Conservation (phyloP, 2,888 invertebrate species). For the Frankliniella fusca region DNA sequence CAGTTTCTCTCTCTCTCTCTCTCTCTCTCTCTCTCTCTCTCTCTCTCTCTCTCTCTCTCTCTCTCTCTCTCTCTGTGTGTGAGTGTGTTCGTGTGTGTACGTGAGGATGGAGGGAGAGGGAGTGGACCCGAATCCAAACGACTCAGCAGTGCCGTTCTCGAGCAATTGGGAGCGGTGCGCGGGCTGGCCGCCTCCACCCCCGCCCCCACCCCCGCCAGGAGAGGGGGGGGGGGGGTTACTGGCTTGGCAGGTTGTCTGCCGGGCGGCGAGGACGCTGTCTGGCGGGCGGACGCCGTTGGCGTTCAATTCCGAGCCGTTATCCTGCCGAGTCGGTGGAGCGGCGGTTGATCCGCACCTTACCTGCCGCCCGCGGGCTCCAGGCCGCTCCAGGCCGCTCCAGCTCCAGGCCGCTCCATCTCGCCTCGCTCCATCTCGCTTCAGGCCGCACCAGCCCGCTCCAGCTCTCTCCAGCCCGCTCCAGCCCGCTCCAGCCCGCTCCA, state of each 20-base stretch:
- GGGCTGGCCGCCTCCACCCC: neutral
- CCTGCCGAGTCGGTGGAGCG: too few species aligned
- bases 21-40: neutral
- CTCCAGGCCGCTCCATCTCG: too few species aligned
- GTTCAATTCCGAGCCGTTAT: neutral
- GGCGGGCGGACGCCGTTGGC: neutral
- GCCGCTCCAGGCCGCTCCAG: too few species aligned
- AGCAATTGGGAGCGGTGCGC: neutral
- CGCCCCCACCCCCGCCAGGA: neutral
- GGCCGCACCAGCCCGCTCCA: too few species aligned
- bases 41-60: neutral
- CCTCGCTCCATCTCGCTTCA: too few species aligned
- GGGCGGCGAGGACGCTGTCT: neutral
- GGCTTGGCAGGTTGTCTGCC: too few species aligned
- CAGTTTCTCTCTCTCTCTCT: neutral
- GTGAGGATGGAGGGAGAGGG: neutral
- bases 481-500: too few species aligned
- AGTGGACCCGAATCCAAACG: slow-evolving; percentile 27
- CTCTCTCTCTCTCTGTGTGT: neutral
- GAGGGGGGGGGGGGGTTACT: neutral
- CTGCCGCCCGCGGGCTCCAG: too few species aligned
- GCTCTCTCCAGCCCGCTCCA: too few species aligned
- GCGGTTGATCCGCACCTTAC: too few species aligned
- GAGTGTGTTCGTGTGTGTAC: neutral
- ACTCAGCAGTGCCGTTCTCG: slow-evolving; percentile 28